Percentiles rank a stretch among this genome's conserved stretches.
phyloP scores from a whole-genome alignment of 2,888 invertebrate genomes.

The Macaria notata region DNA sequence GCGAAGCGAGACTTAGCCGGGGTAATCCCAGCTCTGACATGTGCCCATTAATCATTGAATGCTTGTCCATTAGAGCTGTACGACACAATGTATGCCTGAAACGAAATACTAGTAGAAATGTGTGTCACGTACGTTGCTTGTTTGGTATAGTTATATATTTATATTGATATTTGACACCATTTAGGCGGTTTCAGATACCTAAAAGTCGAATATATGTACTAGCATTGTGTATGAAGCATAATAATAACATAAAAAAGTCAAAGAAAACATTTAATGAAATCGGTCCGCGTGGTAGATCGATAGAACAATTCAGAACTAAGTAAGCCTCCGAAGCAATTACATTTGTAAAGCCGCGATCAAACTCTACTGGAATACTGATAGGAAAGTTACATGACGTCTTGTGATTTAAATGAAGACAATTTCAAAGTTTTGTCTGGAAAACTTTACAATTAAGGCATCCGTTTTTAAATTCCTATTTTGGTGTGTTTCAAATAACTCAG shows the following conservation, averaged over 20 bases:
- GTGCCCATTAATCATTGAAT: conserved; percentile 41
- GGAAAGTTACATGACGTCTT: not conserved
- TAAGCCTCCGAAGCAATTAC: conserved; percentile 5
- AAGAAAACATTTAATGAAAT: conserved; percentile 7
- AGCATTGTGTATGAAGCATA: too few relatives aligned
- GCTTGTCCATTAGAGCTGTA: conserved; percentile 13
- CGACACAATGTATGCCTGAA: too few relatives aligned
- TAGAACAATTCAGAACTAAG: not conserved
- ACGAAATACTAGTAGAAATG: too few relatives aligned
- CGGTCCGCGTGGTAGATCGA: not conserved
- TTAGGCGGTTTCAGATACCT: too few relatives aligned
- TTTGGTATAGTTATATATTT: too few relatives aligned
- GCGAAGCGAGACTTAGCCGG: conserved; percentile 41
- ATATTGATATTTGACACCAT: too few relatives aligned
- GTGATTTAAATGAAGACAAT: not conserved
- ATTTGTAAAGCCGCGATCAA: not conserved
- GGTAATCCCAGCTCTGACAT: conserved; percentile 38
- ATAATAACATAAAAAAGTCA: not conserved
- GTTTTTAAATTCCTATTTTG: too few relatives aligned
- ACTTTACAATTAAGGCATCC: too few relatives aligned
- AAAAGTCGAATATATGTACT: too few relatives aligned
- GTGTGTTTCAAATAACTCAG: too few relatives aligned
- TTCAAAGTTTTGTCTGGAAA: not conserved
- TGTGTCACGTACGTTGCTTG: too few relatives aligned
- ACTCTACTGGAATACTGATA: not conserved